These are phyloP conservation scores for Callorhinus ursinus DNA, from an alignment of 2,113 vertebrate species.

Conservation along the genomic window DNA sequence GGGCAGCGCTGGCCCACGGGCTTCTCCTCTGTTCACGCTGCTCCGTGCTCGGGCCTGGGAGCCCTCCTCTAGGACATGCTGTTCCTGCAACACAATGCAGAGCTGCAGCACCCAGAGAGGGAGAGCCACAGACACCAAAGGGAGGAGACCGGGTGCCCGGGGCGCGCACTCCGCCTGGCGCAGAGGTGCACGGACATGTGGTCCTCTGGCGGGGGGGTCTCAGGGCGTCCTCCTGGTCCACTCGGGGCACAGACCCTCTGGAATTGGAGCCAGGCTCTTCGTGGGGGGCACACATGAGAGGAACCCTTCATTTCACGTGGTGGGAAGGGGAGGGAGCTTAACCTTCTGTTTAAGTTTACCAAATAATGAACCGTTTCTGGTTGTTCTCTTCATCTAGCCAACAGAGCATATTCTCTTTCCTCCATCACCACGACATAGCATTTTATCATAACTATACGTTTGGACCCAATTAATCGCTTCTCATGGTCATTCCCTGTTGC, in stretches of 20 bases:
- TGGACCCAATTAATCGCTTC: too few species aligned
- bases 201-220: rapidly evolving
- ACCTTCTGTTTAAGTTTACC: not conserved
- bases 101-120: not conserved
- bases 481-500: not conserved
- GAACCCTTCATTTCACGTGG: not conserved
- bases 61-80: constrained; percentile 87
- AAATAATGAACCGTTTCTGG: not conserved
- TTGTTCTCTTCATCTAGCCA: not conserved
- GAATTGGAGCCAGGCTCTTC: not conserved
- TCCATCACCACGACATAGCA: not conserved
- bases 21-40: constrained; percentile 61
- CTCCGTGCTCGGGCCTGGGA: constrained; percentile 79
- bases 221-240: not conserved
- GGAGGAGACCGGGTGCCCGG: not conserved
- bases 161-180: not conserved
- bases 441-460: too few species aligned
- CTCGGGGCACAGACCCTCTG: not conserved
- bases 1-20: constrained; percentile 37
- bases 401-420: not conserved
- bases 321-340: not conserved
- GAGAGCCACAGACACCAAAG: not conserved
- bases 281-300: rapidly evolving
- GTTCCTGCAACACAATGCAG: constrained; percentile 84
- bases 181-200: rapidly evolving